These are phyloP conservation scores for Phalacrocorax brasilianus DNA, from an alignment of 2,113 vertebrate genomes.

Conservation along the genomic window DNA sequence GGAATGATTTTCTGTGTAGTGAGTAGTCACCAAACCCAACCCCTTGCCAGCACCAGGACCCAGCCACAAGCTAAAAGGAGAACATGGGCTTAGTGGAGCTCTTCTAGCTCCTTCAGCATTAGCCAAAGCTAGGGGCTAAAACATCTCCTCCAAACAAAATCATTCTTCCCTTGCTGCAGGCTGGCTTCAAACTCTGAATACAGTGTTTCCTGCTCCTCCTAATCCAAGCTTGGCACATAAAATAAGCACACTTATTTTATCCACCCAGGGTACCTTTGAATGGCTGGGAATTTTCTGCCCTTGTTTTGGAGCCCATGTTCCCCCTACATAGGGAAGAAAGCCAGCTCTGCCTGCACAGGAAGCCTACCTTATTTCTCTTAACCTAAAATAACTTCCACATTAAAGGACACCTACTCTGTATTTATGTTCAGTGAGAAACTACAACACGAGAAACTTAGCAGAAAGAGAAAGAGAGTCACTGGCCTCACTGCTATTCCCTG, in stretches of 20 bases:
- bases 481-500: background rate
- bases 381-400: background rate
- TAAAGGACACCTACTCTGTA: background rate
- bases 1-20: background rate
- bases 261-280: background rate
- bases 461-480: background rate
- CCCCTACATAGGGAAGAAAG: background rate
- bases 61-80: background rate
- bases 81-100: background rate
- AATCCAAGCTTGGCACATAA: background rate
- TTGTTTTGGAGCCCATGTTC: background rate
- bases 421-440: background rate
- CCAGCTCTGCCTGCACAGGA: background rate
- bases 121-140: background rate
- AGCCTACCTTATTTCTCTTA: background rate
- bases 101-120: background rate
- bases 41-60: background rate
- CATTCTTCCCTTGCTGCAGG: background rate
- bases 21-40: background rate
- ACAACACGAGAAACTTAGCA: background rate
- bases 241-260: background rate
- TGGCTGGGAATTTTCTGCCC: background rate
- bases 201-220: background rate
- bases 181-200: background rate
- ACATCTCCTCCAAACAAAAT: background rate